Evolutionary conservation across 2,888 invertebrate genomes (phyloP), one percentile per base, ranked within the genome.

Genomic region (Anthophora plumipes): DNA sequence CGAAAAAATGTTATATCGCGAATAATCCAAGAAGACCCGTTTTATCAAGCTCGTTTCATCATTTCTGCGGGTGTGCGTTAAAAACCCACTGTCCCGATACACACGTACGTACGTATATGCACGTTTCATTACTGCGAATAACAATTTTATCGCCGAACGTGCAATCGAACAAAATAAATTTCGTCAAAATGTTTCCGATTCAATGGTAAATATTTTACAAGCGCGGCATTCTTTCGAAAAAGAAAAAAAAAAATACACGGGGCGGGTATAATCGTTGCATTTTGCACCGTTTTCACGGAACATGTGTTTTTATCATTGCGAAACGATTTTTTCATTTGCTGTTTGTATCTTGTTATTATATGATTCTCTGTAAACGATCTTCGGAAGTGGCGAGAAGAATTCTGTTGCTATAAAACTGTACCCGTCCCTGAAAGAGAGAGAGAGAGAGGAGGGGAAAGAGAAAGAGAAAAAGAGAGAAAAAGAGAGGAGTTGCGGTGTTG

Each of bases 1-100:
- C 22, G 25, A 43, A 59, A 59, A 20, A 22, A 39, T 25, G 20
- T 57, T 41, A 14, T 12, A 39, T 3, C 25, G 25, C 57, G 22
- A 48, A 48, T 46, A 25, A 57, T 64, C 64, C n/a, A 46, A 61
- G 39, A 25, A 75, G 60, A 68, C 22, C 31, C 54, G n/a, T 14
- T 48, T 46, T 48, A 67, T 73, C 59, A 31, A 39, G 17, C 41
- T 12, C 17, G 37, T 50, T 59, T 59, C 20, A 31, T 41, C 41
- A 39, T 17, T 46, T 22, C 17, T 39, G 50, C 14, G 22, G 11
- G 11, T 8, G n/a, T 12, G 14, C 31, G 31, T 31, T 50, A 11
- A 25, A 52, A 55, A 31, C 25, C n/a, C 41, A 41, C 12, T 11
- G n/a, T 46, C 31, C n/a, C 31, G 64, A 64, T 64, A 22, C 7